Evolutionary conservation across 1,140 invertebrate species (phyloP).

Genomic region (Plutomurus gul): DNA sequence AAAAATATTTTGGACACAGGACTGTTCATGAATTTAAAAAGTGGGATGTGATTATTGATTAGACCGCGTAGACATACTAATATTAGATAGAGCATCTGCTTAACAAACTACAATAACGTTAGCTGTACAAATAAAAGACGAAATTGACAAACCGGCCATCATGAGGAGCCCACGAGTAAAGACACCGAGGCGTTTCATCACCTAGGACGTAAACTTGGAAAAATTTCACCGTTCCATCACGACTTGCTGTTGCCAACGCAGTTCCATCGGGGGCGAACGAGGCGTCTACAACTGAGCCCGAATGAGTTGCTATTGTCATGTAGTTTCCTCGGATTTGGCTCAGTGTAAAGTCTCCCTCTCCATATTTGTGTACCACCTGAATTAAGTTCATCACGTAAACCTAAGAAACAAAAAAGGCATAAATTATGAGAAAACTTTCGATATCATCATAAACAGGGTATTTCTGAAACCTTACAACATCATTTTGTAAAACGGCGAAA

Average conservation of each 20-base stretch:
- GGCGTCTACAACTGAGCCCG: slow-evolving; percentile 74
- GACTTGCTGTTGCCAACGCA: slow-evolving; percentile 83
- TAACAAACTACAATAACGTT: too few relatives aligned
- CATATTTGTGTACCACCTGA: slow-evolving; percentile 62
- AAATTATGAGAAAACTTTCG: not conserved
- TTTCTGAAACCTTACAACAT: slow-evolving; percentile 66
- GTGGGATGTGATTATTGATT: too few relatives aligned
- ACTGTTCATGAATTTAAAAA: too few relatives aligned
- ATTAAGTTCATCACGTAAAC: slow-evolving; percentile 69
- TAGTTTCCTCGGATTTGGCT: slow-evolving; percentile 63
- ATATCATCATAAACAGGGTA: too few relatives aligned
- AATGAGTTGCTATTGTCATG: slow-evolving; percentile 67
- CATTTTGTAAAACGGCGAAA: slow-evolving; percentile 77
- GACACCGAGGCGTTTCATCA: slow-evolving; percentile 62
- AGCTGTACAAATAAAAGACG: too few relatives aligned
- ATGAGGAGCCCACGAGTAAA: slow-evolving; percentile 80
- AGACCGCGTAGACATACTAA: too few relatives aligned
- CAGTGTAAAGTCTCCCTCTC: slow-evolving; percentile 59
- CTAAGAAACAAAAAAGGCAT: slow-evolving; percentile 54
- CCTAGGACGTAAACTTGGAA: slow-evolving; percentile 69
- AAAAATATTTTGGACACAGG: slow-evolving; percentile 86
- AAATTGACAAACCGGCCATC: too few relatives aligned
- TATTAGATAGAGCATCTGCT: too few relatives aligned
- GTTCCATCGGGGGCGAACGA: slow-evolving; percentile 92
- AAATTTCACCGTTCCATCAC: slow-evolving; percentile 87